Conservation (phyloP, 2,888 invertebrate genomes). For the Noctua janthe region DNA sequence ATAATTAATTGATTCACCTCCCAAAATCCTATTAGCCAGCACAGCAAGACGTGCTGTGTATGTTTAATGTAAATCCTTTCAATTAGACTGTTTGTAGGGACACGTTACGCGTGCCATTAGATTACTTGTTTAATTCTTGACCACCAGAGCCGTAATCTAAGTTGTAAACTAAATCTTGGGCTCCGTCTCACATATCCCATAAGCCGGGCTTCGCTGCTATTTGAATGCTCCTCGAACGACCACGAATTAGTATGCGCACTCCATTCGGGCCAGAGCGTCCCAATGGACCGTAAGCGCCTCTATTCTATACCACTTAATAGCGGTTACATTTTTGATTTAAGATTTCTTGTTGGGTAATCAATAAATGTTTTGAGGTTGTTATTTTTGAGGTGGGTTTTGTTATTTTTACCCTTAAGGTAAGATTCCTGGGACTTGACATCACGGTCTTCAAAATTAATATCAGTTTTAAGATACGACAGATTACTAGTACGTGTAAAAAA, state of each 20-base stretch:
- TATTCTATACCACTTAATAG: constrained; percentile 78
- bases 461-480: neutral
- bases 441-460: neutral
- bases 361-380: constrained; percentile 14
- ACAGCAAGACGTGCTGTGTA: constrained; percentile 63
- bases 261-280: constrained; percentile 84
- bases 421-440: neutral
- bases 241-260: constrained; percentile 90
- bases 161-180: constrained; percentile 90
- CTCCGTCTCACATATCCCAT: constrained; percentile 88
- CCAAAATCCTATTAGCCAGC: constrained; percentile 55
- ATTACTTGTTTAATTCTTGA: constrained; percentile 90
- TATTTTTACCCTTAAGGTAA: neutral
- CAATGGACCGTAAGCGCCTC: constrained; percentile 79
- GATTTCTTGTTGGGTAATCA: constrained; percentile 51
- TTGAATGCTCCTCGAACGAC: constrained; percentile 87
- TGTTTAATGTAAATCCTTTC: constrained; percentile 79
- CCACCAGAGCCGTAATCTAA: constrained; percentile 88
- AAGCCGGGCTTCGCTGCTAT: constrained; percentile 86
- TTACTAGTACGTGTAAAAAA: neutral
- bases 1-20: constrained; percentile 64
- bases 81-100: constrained; percentile 76
- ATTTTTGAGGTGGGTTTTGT: neutral
- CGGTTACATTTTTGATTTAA: constrained; percentile 55
- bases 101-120: constrained; percentile 82